Conservation (phyloP, 2,113 vertebrate genomes). For the Embiotoca jacksoni region DNA sequence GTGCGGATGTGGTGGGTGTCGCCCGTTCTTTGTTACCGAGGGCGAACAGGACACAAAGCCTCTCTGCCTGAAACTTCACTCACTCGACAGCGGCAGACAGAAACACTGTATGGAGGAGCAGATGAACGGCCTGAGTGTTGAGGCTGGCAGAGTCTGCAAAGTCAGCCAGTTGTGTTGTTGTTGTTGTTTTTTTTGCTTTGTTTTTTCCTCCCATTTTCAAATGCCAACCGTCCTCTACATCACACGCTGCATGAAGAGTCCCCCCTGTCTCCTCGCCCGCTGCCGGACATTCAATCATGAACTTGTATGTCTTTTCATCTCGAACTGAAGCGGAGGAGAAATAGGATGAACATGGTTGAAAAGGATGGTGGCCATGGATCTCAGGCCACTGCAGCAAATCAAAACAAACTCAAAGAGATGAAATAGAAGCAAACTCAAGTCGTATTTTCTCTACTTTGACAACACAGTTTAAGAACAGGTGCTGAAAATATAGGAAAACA, state of each 20-base stretch:
- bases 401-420: neutral
- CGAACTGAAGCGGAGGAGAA: neutral
- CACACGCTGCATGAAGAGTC: neutral
- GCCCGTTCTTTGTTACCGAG: constrained; percentile 43
- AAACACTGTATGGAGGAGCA: constrained; percentile 7
- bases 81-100: constrained; percentile 56
- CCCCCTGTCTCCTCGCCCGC: neutral
- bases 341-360: neutral
- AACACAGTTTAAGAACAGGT: too few species aligned
- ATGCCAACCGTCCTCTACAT: constrained; percentile 8
- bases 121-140: constrained; percentile 30
- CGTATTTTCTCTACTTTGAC: too few species aligned
- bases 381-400: too few species aligned
- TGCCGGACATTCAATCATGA: neutral
- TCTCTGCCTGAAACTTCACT: constrained; percentile 36
- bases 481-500: neutral
- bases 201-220: constrained; percentile 20
- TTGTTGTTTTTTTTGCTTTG: too few species aligned
- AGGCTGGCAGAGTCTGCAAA: neutral
- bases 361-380: too few species aligned
- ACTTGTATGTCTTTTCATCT: constrained; percentile 28
- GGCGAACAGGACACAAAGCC: constrained; percentile 39
- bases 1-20: constrained; percentile 32
- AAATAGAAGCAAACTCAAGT: too few species aligned
- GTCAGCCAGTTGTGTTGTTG: neutral